Base-by-base conservation (phyloP, 2,797 vertebrate species). In the Lithobates sylvaticus region DNA sequence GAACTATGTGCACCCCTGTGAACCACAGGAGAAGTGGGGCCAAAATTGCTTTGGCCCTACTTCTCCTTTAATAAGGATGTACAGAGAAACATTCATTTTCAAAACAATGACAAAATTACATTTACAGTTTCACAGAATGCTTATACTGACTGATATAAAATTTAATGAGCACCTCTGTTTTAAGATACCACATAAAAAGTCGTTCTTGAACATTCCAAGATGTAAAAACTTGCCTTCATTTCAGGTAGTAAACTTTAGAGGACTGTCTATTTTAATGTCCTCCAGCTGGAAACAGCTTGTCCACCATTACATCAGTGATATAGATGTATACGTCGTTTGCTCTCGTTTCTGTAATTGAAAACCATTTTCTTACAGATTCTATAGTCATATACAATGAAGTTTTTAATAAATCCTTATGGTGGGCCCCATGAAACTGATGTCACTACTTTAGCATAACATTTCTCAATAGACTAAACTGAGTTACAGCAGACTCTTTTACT, bases 391-490 rank as follows among this genome's bases (percentile, higher is more conserved):
- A 67, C 64, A 74, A 50, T 36, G 36, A 36, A 9, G 16, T 74
- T 50, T 79, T 78, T 34, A 78, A 50, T 78, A 78, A 44, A 78
- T 77, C 76, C 54, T 76, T 69, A 68, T 70, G 26, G 65, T 81
- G 77, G 84, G 84, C 84, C 77, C 71, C 78, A 70, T 81, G 44
- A 68, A 86, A 64, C 42, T 69, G 78, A 86, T 86, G 84, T 86
- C 77, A 85, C 84, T 81, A 74, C 58, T 70, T 71, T 77, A 78
- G 54, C 47, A 67, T 81, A 86, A 86, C 78, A 86, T 81, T 86
- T 81, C 64, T 86, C 73, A 77, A 65, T 77, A 86, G 78, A 76
- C 72, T 81, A 86, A 86, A 81, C 84, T 81, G 73, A 81, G 73
- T 69, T 76, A 81, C n/a, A 76, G 34, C 78, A 86, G 78, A 68